Evolutionary conservation across 2,888 invertebrate genomes (phyloP).

Genomic region (Operophtera brumata): DNA sequence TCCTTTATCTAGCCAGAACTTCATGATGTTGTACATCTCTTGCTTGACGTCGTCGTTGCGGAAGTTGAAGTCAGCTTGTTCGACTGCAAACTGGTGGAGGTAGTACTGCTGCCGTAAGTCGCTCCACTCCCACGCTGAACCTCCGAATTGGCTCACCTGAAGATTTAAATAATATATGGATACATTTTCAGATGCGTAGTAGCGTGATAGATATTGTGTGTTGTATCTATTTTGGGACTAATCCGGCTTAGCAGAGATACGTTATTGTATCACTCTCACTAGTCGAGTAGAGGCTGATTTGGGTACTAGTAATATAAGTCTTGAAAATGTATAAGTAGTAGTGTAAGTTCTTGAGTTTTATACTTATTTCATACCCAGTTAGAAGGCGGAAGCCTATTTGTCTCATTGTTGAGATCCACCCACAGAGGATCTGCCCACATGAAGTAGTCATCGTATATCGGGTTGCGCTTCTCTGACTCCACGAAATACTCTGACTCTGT

Average conservation of each 20-base stretch:
- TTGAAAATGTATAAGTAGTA: no score
- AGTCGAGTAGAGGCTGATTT: no score
- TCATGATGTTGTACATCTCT: constrained; percentile 81
- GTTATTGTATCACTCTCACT: no score
- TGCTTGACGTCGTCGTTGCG: constrained; percentile 78
- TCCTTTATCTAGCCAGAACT: constrained; percentile 87
- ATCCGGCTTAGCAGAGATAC: no score
- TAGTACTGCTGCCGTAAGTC: constrained; percentile 83
- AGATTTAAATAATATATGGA: not conserved
- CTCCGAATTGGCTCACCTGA: constrained; percentile 80
- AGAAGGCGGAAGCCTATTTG: constrained; percentile 66
- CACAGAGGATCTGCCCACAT: constrained; percentile 84
- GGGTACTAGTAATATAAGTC: no score
- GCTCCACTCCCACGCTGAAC: constrained; percentile 86
- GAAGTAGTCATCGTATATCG: constrained; percentile 86
- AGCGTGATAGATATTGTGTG: no score
- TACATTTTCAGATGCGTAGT: no score
- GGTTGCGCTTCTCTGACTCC: constrained; percentile 81
- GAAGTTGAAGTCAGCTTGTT: constrained; percentile 86
- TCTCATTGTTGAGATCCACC: constrained; percentile 55
- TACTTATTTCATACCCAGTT: constrained; percentile 66
- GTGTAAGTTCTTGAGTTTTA: no score
- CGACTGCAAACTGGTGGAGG: constrained; percentile 83
- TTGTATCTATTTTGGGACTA: no score
- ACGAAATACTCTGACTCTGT: constrained; percentile 91